These are phyloP conservation scores for Sebastes itinus DNA, from an alignment of 2,797 vertebrate species.

Conservation along the genomic window DNA sequence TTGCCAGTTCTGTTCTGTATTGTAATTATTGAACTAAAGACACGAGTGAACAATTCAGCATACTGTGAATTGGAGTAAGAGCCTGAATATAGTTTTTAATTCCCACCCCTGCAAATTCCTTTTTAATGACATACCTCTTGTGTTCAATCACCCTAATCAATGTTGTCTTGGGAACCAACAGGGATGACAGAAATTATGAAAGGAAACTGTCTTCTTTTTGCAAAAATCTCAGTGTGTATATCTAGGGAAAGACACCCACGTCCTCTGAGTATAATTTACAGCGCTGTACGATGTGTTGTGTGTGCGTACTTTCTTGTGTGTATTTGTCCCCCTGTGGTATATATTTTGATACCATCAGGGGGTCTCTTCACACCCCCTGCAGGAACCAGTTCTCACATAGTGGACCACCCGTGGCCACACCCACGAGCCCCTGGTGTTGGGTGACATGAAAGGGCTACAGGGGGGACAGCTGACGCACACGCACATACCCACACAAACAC, in stretches of 20 bases:
- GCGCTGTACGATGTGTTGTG: conserved; percentile 16
- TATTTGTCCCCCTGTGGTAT: conserved; percentile 56
- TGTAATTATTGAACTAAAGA: neutral
- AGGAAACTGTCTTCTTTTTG: neutral
- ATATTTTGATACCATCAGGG: conserved; percentile 75
- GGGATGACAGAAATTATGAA: neutral
- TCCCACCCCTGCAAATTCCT: neutral
- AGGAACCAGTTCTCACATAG: conserved; percentile 77
- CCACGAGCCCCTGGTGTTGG: conserved; percentile 61
- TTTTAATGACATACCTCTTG: neutral
- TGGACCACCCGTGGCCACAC: conserved; percentile 64
- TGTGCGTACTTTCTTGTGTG: conserved; percentile 15
- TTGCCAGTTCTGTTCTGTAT: neutral
- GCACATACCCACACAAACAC: neutral
- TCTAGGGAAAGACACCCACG: conserved; percentile 11
- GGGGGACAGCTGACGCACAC: conserved; percentile 53
- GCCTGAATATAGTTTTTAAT: no score
- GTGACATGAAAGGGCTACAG: conserved; percentile 70
- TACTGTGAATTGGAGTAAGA: neutral
- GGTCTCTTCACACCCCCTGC: conserved; percentile 78
- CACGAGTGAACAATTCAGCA: neutral
- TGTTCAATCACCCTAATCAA: neutral
- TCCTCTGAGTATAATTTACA: conserved; percentile 27
- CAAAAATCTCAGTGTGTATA: neutral
- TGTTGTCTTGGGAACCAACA: neutral